Percentiles rank a stretch among this genome's conserved stretches.
Evolutionary conservation across 64 coral and sea anemone genomes (phyloP).

Genomic region (Stylophora pistillata): DNA sequence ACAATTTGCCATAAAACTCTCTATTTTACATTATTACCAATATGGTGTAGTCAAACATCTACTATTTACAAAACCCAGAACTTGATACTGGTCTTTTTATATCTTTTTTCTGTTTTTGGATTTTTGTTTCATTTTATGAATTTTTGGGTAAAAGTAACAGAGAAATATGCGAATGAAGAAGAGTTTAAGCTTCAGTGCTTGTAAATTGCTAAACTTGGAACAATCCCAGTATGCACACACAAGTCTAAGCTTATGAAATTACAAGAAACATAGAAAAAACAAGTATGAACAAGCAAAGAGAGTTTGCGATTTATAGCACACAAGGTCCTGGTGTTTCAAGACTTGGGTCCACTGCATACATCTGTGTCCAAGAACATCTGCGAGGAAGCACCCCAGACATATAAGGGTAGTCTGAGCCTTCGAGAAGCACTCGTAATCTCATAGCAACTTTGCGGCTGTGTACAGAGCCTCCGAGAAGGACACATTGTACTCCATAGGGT

Average conservation of each 20-base stretch:
- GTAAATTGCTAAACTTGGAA: background rate
- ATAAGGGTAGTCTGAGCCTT: slow-evolving; percentile 91
- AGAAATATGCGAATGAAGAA: background rate
- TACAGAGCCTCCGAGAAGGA: slow-evolving; percentile 91
- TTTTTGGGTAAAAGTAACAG: slow-evolving; percentile 20
- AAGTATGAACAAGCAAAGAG: background rate
- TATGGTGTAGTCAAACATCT: slow-evolving; percentile 18
- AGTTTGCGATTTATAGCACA: slow-evolving; percentile 57
- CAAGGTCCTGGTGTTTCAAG: slow-evolving; percentile 97
- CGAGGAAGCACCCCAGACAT: slow-evolving; percentile 89
- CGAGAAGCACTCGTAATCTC: slow-evolving; percentile 76
- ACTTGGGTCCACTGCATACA: slow-evolving; percentile 91
- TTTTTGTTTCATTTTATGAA: slow-evolving; percentile 20
- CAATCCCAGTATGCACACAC: background rate
- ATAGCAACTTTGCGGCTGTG: slow-evolving; percentile 93
- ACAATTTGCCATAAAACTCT: slow-evolving; percentile 35
- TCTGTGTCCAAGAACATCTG: slow-evolving; percentile 93
- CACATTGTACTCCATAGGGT: slow-evolving; percentile 88
- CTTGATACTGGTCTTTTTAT: slow-evolving; percentile 23
- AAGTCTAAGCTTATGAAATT: background rate
- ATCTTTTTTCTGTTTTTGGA: background rate
- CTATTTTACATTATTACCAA: slow-evolving; percentile 19
- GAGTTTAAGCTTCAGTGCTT: background rate
- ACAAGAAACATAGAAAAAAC: background rate
- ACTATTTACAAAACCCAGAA: slow-evolving; percentile 29